Evolutionary conservation across 2,113 vertebrate genomes (phyloP), one percentile per base, ranked within the genome.

Genomic region (Parus major): DNA sequence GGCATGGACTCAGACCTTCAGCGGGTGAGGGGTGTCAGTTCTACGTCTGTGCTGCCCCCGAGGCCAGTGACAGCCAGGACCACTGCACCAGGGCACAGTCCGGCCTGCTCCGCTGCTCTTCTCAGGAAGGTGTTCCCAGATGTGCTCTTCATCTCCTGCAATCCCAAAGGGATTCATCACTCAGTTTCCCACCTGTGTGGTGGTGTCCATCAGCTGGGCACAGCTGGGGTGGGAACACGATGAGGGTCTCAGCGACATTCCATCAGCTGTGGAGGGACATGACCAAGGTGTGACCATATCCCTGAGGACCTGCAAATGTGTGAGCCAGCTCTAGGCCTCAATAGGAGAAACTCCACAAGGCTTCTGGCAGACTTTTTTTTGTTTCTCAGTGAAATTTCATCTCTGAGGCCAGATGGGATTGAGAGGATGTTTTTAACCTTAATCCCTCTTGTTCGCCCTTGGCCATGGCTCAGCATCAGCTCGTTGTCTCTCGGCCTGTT

Each of bases 271-370:
- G 42, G 33, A 66, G 66, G 80, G 77, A 39, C 4, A 23, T 82
- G 53, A 49, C 47, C 64, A 27, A 33, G 41, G 29, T 42, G 70
- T 55, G 41, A 63, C 71, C 3, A 0, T 33, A 49, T 70, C 42
- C 71, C 56, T 0, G 2, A 35, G 63, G 35, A 61, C 35, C 25
- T 0, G 0, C 29, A 13, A 19, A 17, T 61, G n/a, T 61, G 39
- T 23, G 55, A 86, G 28, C 64, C 49, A n/a, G n/a, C 35, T 63
- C 49, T 90, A 28, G 41, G 35, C 64, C 56, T 70, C 3, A 0
- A 8, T 3, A 69, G 49, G 49, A 70, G 64, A 77, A 70, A 63
- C 35, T 36, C 46, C 44, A 49, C 49, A 17, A 70, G 50, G 10
- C 18, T 33, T 77, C 19, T 70, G 71, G 71, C 42, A 44, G 56